Base-by-base conservation (phyloP, 2,797 vertebrate species). In the Falco concolor region DNA sequence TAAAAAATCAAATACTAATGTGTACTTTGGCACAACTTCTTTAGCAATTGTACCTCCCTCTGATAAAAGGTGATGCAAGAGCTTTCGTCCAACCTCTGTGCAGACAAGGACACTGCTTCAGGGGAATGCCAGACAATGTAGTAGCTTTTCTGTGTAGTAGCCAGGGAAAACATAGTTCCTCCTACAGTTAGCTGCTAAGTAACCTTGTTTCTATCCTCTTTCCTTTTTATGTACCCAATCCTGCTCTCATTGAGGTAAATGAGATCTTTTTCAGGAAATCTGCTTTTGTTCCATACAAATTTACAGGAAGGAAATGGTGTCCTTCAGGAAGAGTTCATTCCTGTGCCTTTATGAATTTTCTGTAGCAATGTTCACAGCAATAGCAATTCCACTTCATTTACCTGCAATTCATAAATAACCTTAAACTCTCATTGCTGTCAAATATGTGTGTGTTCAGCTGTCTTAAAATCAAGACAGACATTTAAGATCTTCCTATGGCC, bases 21-120 rank as follows among this genome's bases (percentile, higher is more conserved):
- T 95, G 87, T 87, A 78, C 65, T 91, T 95, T 95, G 95, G 95
- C 92, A 94, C 38, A 87, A 45, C 3, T 36, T 30, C 56, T 81
- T 90, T 30, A 93, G 49, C 34, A 54, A 67, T 92, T 87, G 56
- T 93, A 34, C 25, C 28, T 74, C n/a, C 13, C 23, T 87, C 81
- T 92, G 68, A 87, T 57, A 92, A 89, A 95, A 67, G 53, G 63
- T 52, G 70, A 42, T 36, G 67, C 57, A 76, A 91, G 69, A 78
- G 11, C 68, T 87, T 92, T 83, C 53, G 85, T 47, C 44, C 61
- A 77, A 56, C 61, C 45, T 87, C 64, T 64, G 45, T 49, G 21
- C 32, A 68, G 68, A 44, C 64, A 83, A 95, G 75, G 72, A 64
- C 79, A 44, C 38, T 52, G 89, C 53, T 94, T 75, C 53, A 61